These are phyloP conservation scores for Tridacna gigas DNA, from an alignment of 2,888 invertebrate species.

Conservation along the genomic window DNA sequence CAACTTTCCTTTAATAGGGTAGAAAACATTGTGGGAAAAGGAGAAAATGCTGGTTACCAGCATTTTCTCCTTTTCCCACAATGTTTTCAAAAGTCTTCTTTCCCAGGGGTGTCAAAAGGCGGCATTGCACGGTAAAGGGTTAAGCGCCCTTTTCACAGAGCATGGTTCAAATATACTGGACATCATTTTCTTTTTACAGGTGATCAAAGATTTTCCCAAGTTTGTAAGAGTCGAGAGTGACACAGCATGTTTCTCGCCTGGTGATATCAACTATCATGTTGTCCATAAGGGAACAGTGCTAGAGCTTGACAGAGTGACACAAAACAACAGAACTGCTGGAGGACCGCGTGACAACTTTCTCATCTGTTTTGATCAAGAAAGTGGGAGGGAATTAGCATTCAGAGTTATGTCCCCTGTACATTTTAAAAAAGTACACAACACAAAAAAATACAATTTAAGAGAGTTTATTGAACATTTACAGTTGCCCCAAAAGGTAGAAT, in stretches of 20 bases:
- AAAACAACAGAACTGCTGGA: conserved; percentile 28
- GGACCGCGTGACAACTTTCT: conserved; percentile 51
- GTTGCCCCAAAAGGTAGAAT: conserved; percentile 55
- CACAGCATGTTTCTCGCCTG: conserved; percentile 50
- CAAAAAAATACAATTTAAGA: conserved; percentile 46
- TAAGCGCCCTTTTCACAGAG: no score
- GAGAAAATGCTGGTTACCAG: no score
- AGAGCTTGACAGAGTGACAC: conserved; percentile 54
- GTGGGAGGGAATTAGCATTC: conserved; percentile 47
- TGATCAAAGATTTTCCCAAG: conserved; percentile 53
- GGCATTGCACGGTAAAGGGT: no score
- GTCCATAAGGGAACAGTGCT: conserved; percentile 49
- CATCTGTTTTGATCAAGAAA: conserved; percentile 41
- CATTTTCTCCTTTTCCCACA: no score
- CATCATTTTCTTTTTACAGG: conserved; percentile 30
- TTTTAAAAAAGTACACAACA: conserved; percentile 49
- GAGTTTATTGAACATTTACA: conserved; percentile 58
- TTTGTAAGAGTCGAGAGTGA: conserved; percentile 52
- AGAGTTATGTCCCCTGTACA: conserved; percentile 39
- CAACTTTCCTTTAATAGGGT: no score
- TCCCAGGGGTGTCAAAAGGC: no score
- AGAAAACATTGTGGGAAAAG: no score
- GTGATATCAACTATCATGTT: conserved; percentile 33
- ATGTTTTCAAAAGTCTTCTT: no score
- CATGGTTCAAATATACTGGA: no score